Evolutionary conservation across 2,113 vertebrate genomes (phyloP).

Genomic region (Antechinus flavipes): DNA sequence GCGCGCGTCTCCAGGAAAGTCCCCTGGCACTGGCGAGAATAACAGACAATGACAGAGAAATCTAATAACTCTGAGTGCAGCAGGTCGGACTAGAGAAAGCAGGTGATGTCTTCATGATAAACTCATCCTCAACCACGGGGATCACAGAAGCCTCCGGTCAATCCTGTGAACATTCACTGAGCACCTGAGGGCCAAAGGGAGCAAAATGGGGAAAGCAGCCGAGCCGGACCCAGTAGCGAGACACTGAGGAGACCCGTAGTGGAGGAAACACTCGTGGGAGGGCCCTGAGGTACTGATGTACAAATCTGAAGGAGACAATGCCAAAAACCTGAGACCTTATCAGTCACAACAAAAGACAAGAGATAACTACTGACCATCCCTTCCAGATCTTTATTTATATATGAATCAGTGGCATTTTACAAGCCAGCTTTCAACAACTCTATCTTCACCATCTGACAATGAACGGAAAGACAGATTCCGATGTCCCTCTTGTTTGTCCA

Average conservation of each 20-base stretch:
- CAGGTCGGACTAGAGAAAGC: background rate
- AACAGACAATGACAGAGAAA: background rate
- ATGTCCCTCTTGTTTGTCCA: background rate
- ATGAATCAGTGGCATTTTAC: background rate
- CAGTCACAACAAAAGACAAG: background rate
- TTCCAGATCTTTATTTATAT: background rate
- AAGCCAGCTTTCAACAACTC: background rate
- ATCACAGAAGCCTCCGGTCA: background rate
- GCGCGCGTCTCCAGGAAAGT: background rate
- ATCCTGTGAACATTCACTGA: background rate
- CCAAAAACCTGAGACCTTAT: background rate
- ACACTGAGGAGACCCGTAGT: background rate
- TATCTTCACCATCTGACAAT: background rate
- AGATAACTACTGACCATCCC: background rate
- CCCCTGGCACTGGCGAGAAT: background rate
- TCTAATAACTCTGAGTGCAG: background rate
- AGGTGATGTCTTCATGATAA: background rate
- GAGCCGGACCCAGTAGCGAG: background rate
- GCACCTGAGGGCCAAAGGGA: background rate
- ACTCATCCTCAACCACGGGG: background rate
- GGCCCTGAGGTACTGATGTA: background rate
- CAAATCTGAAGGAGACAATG: background rate
- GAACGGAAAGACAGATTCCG: background rate
- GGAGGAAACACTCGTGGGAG: background rate
- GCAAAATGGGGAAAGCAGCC: background rate